Conservation (phyloP, 2,888 invertebrate genomes). For the Tachina grossa region DNA sequence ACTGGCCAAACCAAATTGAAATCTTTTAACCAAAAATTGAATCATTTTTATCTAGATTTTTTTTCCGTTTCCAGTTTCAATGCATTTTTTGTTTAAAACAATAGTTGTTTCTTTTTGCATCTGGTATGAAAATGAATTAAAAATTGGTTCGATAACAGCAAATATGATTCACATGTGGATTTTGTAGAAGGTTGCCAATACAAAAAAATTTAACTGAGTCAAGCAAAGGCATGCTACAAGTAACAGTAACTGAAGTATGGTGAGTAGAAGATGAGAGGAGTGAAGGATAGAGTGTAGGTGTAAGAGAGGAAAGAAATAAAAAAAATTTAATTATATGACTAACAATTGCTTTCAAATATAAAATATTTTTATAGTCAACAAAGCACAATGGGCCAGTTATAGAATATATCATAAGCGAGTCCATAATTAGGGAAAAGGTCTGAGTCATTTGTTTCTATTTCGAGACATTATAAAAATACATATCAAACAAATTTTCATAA, state of each 20-base stretch:
- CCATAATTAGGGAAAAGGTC: no score
- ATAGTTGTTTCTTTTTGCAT: not conserved
- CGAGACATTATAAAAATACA: no score
- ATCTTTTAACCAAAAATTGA: conserved; percentile 65
- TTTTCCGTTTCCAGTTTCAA: conserved; percentile 3
- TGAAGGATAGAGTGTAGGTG: no score
- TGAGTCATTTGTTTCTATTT: no score
- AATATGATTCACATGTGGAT: conserved; percentile 46
- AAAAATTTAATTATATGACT: not conserved
- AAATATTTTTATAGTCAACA: conserved; percentile 10
- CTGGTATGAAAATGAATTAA: conserved; percentile 51
- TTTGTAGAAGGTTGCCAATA: conserved; percentile 47
- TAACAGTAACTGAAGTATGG: not conserved
- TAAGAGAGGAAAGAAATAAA: not conserved
- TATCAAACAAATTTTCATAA: no score
- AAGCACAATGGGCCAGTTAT: not conserved
- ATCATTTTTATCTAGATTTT: conserved; percentile 36
- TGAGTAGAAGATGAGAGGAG: no score
- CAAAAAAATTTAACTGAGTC: conserved; percentile 5
- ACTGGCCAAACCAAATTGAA: conserved; percentile 60
- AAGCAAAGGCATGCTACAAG: not conserved
- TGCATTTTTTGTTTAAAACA: conserved; percentile 10
- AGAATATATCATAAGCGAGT: no score
- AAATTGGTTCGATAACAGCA: conserved; percentile 59
- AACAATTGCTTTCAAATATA: conserved; percentile 55